Evolutionary conservation across 2,888 invertebrate species (phyloP).

Genomic region (Eulithis prunata): DNA sequence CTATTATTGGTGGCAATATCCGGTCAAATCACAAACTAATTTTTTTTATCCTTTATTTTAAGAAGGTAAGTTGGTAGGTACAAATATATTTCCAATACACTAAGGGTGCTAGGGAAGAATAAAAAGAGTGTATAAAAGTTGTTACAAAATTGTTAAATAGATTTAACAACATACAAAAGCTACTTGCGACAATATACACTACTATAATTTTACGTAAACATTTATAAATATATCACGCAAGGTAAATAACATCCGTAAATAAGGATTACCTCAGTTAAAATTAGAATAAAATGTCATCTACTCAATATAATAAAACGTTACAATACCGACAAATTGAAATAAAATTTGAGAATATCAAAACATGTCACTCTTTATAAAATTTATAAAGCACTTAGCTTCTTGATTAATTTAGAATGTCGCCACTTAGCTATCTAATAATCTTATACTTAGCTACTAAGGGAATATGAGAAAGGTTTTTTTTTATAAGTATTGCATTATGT

Average conservation of each 20-base stretch:
- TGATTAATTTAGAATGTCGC: slow-evolving; percentile 12
- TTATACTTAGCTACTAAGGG: neutral
- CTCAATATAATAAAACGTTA: slow-evolving; percentile 46
- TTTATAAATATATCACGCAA: slow-evolving; percentile 74
- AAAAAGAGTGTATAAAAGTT: slow-evolving; percentile 84
- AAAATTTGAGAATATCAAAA: slow-evolving; percentile 55
- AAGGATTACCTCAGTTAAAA: slow-evolving; percentile 66
- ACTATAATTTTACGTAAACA: slow-evolving; percentile 71
- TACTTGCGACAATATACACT: slow-evolving; percentile 71
- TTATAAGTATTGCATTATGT: neutral
- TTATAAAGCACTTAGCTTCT: slow-evolving; percentile 58
- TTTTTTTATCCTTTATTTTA: neutral
- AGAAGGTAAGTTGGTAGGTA: slow-evolving; percentile 2
- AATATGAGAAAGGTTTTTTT: slow-evolving; percentile 1
- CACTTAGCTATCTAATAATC: slow-evolving; percentile 1
- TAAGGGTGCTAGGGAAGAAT: slow-evolving; percentile 83
- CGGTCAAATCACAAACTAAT: too few species aligned
- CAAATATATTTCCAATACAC: slow-evolving; percentile 46
- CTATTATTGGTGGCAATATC: too few species aligned
- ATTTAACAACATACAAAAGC: slow-evolving; percentile 84
- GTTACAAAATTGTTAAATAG: slow-evolving; percentile 81
- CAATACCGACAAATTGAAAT: slow-evolving; percentile 54
- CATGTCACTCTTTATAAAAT: slow-evolving; percentile 50
- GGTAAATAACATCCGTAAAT: slow-evolving; percentile 61
- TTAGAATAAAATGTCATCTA: slow-evolving; percentile 54